Base-by-base conservation (phyloP, 2,888 invertebrate genomes). In the Tachystola acroxantha region DNA sequence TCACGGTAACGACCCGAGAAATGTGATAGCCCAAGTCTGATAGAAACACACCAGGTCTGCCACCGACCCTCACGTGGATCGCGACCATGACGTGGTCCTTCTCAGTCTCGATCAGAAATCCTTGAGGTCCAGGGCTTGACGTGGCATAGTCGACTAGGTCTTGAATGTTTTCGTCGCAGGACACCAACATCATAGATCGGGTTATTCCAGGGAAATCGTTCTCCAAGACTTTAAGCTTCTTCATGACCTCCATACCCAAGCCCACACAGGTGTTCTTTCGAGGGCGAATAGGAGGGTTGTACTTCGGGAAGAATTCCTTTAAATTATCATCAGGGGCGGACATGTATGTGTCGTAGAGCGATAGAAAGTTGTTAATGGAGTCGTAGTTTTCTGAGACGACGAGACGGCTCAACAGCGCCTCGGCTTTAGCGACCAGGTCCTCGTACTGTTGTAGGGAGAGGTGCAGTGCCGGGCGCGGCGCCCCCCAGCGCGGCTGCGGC, bases 11-110 rank as follows among this genome's bases (percentile, higher is more conserved):
- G 14, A 94, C 95, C 32, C 96, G 89, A 27, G 94, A 92, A 42
- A 97, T 93, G 71, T 97, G 97, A 76, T 97, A 97, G 4, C 96
- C 97, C 32, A 96, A 92, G 81, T 97, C 97, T 30, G 96, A 90
- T 32, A 97, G 88, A 74, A 96, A 88, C 29, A 94, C 88, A 20
- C 96, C 96, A 5, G 87, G 81, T 44, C 96, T 90, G 32, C 92
- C 93, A 11, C 88, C 91, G 32, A 96, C 90, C 59, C 89, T 88
- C 37, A 96, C 89, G 53, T 92, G 91, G 62, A 96, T 88, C 34
- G 94, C 94, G 38, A 95, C 90, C 76, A 96, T 88, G 9, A 95
- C 94, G 74, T 96, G 96, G 65, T 96, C 96, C 69, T 96, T 96
- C 74, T 95, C 96, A 1, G 94, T 91, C 49, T 90, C 91, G 41